Evolutionary conservation across 2,888 invertebrate species (phyloP).

Genomic region (Folsomia manolachei): DNA sequence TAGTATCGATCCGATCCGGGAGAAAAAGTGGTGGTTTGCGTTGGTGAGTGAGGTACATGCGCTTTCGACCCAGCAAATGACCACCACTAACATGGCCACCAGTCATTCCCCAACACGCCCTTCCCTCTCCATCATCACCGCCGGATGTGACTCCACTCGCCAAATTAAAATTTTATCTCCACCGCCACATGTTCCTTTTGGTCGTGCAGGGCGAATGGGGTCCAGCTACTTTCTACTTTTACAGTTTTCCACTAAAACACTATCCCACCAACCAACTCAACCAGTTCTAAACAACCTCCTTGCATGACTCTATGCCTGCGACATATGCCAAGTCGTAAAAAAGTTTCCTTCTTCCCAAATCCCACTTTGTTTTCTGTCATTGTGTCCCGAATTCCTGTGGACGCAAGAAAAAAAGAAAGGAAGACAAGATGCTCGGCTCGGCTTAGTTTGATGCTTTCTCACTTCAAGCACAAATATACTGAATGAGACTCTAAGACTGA

Average conservation of each 20-base stretch:
- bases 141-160: slow-evolving; percentile 11
- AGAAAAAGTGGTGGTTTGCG: slow-evolving; percentile 35
- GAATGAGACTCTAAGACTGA: not conserved
- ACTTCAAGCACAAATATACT: too few species aligned
- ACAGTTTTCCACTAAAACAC: too few species aligned
- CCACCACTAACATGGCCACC: slow-evolving; percentile 52
- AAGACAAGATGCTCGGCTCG: too few species aligned
- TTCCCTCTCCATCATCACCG: slow-evolving; percentile 36
- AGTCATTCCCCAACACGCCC: slow-evolving; percentile 52
- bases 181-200: slow-evolving; percentile 14
- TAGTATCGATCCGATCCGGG: slow-evolving; percentile 15
- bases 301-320: not conserved
- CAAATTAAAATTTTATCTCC: slow-evolving; percentile 46
- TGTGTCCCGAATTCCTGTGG: not conserved
- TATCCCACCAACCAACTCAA: too few species aligned
- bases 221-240: too few species aligned
- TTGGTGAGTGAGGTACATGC: slow-evolving; percentile 50
- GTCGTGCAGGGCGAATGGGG: not conserved
- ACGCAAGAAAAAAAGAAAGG: too few species aligned
- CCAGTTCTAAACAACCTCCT: not conserved
- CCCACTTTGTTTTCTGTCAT: not conserved
- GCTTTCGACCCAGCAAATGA: slow-evolving; percentile 51
- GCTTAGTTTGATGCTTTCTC: too few species aligned
- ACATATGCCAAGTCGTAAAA: slow-evolving; percentile 11
- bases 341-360: slow-evolving; percentile 9